Evolutionary conservation across 1,140 invertebrate genomes (phyloP), one percentile per base, ranked within the genome.

Genomic region (Dendrolimus punctatus): DNA sequence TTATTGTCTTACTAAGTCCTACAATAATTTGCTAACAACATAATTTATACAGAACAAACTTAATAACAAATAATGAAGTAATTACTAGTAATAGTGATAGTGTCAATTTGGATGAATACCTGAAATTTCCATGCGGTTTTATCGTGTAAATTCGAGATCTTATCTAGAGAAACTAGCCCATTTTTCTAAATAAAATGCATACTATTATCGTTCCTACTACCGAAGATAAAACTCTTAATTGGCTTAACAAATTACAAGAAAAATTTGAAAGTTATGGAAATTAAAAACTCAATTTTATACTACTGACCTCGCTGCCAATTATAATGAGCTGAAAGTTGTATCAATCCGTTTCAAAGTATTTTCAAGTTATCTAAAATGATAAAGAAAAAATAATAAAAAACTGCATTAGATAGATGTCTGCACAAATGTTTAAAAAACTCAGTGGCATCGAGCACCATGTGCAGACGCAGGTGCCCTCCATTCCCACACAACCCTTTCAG

Each of bases 401-500:
- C 83, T 83, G 83, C 79, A 80, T 81, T 76, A 71, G 68, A 73
- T 66, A 67, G 75, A 78, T 79, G 73, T 75, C 74, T 80, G 68
- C 78, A 71, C 77, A 72, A 81, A 83, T 75, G 76, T 64, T 78
- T 73, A 86, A 86, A 85, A 85, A 86, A 84, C 68, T 60, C 53
- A 73, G 58, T 72, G 70, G 62, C 65, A 23, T 23, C 71, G 73
- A 79, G 76, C 80, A 81, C 73, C 83, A 86, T 84, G 78, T 86
- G 82, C 76, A 83, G 72, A 67, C 76, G 82, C 82, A 86, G 82
- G 82, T 86, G 82, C 80, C 82, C 79, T 76, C 67, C 66, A 79
- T 84, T 84, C 82, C 80, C 82, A 84, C 82, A 85, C 80, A 84
- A 84, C 82, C 80, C 80, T 86, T 84, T 84, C 77, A 84, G 79